Conservation (phyloP, 2,888 invertebrate species). For the Melangyna quadrimaculata region DNA sequence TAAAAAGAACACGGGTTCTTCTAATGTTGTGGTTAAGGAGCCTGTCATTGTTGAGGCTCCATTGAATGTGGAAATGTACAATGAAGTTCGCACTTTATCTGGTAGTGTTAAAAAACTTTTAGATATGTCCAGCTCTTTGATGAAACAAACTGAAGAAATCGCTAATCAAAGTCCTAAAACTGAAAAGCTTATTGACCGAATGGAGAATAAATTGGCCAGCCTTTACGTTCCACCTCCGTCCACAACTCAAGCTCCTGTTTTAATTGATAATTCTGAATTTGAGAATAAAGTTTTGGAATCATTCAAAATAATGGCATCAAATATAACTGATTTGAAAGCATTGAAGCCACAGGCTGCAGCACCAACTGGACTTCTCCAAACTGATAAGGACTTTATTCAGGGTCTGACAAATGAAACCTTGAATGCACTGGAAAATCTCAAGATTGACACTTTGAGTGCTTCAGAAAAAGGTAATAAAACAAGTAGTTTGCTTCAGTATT, state of each 20-base stretch:
- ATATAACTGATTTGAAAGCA: conserved; percentile 79
- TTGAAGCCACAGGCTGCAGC: conserved; percentile 68
- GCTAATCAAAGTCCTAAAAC: conserved; percentile 76
- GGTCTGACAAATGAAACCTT: conserved; percentile 85
- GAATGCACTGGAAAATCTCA: conserved; percentile 83
- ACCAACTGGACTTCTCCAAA: conserved; percentile 77
- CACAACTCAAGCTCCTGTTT: conserved; percentile 73
- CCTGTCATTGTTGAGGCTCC: conserved; percentile 75
- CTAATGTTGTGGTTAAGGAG: conserved; percentile 23
- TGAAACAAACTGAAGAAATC: conserved; percentile 76
- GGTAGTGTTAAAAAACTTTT: conserved; percentile 75
- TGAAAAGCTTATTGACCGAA: conserved; percentile 77
- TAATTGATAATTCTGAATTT: conserved; percentile 79
- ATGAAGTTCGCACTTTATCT: conserved; percentile 76
- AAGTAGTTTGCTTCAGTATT: not conserved
- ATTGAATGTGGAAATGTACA: conserved; percentile 76
- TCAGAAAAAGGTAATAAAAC: conserved; percentile 81
- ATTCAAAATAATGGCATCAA: conserved; percentile 80
- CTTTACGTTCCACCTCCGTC: conserved; percentile 74
- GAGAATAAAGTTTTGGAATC: conserved; percentile 81
- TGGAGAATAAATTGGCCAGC: conserved; percentile 78
- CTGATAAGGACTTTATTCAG: conserved; percentile 82
- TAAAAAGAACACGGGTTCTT: conserved; percentile 36
- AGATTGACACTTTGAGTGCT: conserved; percentile 81
- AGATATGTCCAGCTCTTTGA: conserved; percentile 75